Evolutionary conservation across 1,140 invertebrate species (phyloP), one percentile per base, ranked within the genome.

Genomic region (Apis florea): DNA sequence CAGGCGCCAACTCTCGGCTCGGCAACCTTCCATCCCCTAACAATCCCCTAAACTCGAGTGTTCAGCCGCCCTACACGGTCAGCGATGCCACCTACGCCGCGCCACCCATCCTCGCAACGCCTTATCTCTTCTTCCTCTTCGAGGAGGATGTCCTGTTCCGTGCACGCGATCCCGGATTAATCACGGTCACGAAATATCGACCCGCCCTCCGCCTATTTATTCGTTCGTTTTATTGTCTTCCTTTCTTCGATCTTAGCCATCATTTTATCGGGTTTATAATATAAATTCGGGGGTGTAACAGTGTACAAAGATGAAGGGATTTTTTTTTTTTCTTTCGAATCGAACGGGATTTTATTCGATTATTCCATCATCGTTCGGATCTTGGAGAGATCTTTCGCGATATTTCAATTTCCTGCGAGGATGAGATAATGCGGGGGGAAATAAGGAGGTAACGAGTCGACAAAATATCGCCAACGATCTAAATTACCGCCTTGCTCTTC

Each of bases 1-100:
- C 86, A 88, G 69, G 86, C 86, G 85, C 85, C 71, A 71, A 84
- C 66, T 73, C 47, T 68, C 77, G 58, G 71, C 63, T 74, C 82
- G n/a, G 40, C 71, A 53, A 69, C 82, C 72, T 71, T 64, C 58
- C 63, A 26, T 21, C 26, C 70, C 24, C 47, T 13, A 21, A 54
- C 73, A 75, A 21, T 54, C 58, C 67, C n/a, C 12, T 58, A 11
- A 66, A 61, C 68, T 72, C 61, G 71, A 77, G 82, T 77, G 67
- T 81, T 85, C n/a, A 51, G 49, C 31, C 73, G 24, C 56, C 77
- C 71, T 53, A 64, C 78, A 77, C 67, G 51, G 56, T 67, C 75
- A 49, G 12, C 81, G 63, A 72, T 76, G 67, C 80, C 77, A 81
- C 70, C 80, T 79, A 85, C 85, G 72, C 72, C 64, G 12, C 64